Base-by-base conservation (phyloP, 2,113 vertebrate genomes). In the Laticauda laticaudata region DNA sequence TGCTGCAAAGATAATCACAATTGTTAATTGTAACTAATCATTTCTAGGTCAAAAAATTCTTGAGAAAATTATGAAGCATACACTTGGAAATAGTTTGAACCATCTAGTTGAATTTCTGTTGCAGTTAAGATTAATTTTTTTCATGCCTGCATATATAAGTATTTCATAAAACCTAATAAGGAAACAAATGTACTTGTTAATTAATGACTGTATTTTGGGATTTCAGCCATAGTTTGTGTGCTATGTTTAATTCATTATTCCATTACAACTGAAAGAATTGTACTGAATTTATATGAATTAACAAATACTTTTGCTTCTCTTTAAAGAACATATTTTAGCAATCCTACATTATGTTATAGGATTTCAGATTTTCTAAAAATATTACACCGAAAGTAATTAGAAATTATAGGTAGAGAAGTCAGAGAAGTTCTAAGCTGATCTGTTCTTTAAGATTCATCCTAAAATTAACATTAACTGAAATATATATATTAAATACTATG, bases 381-480 rank as follows among this genome's bases (percentile, higher is more conserved):
- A 75, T 64, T 0, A 96, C 94, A 96, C 94, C 94, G 95, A 96
- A 96, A 91, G 87, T 95, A 55, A 92, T 92, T 94, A 94, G 96
- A 94, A 96, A 11, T 55, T 90, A 94, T 97, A 96, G 96, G 94
- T 88, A 93, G 75, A 59, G 92, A 93, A 89, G 87, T 96, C 94
- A 93, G 59, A 92, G 94, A 94, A 90, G 95, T 92, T 8, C 95
- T 97, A 97, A 97, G 91, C 69, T 93, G 95, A 97, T 93, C 94
- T 95, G 93, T 93, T 95, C 95, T 94, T 93, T 94, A 96, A 96
- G 96, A 96, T 57, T 5, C 97, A 90, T 93, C 94, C 59, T 94
- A 45, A 96, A 2, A 24, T 64, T 97, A 97, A 94, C 95, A 96
- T 97, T 96, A 94, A 94, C 94, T 91, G 94, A 96, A 95, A 96